A percentile compares a stretch with the other conserved stretches of the same genome.
Conservation (phyloP, 2,888 invertebrate genomes). For the Agonopterix heracliana region DNA sequence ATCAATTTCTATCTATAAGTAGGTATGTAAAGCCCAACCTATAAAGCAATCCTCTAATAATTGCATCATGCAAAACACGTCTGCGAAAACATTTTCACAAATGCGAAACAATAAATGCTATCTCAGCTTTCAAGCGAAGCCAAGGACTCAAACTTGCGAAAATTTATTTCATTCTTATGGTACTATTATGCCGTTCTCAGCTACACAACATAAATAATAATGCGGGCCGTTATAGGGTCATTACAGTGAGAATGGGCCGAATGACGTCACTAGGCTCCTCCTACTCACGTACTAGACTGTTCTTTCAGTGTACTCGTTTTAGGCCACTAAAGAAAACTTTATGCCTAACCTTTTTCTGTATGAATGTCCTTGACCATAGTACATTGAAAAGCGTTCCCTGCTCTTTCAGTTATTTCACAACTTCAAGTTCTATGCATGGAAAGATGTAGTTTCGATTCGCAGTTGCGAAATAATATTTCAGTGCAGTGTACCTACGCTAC, state of each 20-base stretch:
- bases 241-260: slow-evolving; percentile 60
- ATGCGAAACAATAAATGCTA: slow-evolving; percentile 65
- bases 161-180: slow-evolving; percentile 74
- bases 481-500: no score
- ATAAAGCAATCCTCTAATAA: slow-evolving; percentile 14
- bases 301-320: slow-evolving; percentile 24
- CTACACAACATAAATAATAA: slow-evolving; percentile 75
- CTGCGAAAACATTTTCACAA: slow-evolving; percentile 47
- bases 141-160: slow-evolving; percentile 65
- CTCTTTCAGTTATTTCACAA: no score
- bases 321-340: slow-evolving; percentile 18
- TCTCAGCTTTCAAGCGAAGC: slow-evolving; percentile 58
- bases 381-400: no score
- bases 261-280: slow-evolving; percentile 43
- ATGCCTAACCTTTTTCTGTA: not conserved
- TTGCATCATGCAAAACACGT: slow-evolving; percentile 46
- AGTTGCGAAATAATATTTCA: no score
- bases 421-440: no score
- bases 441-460: no score
- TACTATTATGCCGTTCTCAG: slow-evolving; percentile 72
- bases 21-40: no score
- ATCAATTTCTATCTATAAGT: no score
- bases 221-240: slow-evolving; percentile 70
- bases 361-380: no score
- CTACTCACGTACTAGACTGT: slow-evolving; percentile 23